These are phyloP conservation scores for Presbytis comata DNA, from an alignment of 2,797 vertebrate species.

Conservation along the genomic window DNA sequence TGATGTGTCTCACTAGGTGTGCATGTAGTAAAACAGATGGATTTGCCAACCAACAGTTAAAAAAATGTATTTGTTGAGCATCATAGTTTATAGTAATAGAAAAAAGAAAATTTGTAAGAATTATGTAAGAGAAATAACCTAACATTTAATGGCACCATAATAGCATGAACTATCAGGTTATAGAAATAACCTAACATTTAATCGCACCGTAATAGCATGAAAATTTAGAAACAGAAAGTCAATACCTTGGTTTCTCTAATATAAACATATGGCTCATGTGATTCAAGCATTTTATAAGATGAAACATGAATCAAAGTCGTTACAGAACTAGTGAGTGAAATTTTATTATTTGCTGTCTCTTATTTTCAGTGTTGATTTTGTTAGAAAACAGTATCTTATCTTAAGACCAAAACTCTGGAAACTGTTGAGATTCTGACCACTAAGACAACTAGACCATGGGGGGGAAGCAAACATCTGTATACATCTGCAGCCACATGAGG, in stretches of 20 bases:
- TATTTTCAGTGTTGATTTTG: neutral
- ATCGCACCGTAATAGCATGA: neutral
- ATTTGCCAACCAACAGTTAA: neutral
- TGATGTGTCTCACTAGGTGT: neutral
- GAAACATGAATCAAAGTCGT: neutral
- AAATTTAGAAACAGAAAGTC: conserved; percentile 18
- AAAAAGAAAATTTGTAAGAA: conserved; percentile 24
- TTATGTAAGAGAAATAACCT: neutral
- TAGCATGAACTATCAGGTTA: neutral
- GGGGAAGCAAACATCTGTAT: neutral
- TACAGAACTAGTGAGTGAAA: neutral
- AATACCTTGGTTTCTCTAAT: neutral
- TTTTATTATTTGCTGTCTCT: neutral
- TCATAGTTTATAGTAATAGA: neutral
- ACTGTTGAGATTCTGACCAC: neutral
- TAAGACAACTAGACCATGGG: neutral
- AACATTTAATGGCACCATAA: neutral
- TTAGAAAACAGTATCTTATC: neutral
- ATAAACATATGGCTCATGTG: neutral
- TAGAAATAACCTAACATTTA: neutral
- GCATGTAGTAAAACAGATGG: neutral
- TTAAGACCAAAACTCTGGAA: neutral
- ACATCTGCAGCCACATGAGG: neutral
- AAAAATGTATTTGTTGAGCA: neutral
- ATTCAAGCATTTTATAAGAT: neutral